Evolutionary conservation across 2,888 invertebrate genomes (phyloP).

Genomic region (Plagodis dolabraria): DNA sequence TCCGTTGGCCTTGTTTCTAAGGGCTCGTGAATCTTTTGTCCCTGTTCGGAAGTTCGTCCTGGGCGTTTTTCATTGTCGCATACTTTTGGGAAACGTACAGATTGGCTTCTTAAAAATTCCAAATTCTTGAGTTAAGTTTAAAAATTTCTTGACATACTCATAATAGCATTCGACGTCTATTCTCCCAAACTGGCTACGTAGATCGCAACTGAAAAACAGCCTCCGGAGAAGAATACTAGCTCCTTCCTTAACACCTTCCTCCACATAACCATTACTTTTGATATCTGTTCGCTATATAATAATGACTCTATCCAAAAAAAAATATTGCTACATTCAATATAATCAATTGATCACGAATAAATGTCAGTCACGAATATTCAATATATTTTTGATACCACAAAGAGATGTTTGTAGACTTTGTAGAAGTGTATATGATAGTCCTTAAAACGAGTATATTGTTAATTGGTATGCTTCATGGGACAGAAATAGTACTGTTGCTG

Average conservation of each 20-base stretch:
- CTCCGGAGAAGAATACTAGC: constrained; percentile 20
- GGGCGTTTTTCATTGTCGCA: constrained; percentile 41
- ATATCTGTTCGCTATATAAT: constrained; percentile 25
- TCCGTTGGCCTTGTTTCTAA: constrained; percentile 44
- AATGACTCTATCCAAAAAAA: constrained; percentile 9
- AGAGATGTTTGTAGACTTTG: constrained; percentile 21
- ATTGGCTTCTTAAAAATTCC: constrained; percentile 36
- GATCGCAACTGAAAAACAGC: constrained; percentile 15
- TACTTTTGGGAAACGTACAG: constrained; percentile 39
- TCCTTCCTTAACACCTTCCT: constrained; percentile 6
- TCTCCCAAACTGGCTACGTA: too few relatives aligned
- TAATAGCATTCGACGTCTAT: too few relatives aligned
- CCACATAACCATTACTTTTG: constrained; percentile 34
- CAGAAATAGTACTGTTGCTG: constrained; percentile 59
- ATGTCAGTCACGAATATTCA: constrained; percentile 46
- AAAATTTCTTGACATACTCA: constrained; percentile 5
- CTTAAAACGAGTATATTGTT: constrained; percentile 6
- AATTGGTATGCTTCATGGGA: constrained; percentile 46
- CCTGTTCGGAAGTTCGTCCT: constrained; percentile 43
- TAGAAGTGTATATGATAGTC: not conserved
- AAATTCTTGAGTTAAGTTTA: constrained; percentile 21
- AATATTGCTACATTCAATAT: not conserved
- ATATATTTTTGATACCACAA: constrained; percentile 25
- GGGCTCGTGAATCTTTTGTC: constrained; percentile 53
- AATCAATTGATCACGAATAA: constrained; percentile 43